Conservation (phyloP, 2,888 invertebrate species). For the Osedax frankpressi region DNA sequence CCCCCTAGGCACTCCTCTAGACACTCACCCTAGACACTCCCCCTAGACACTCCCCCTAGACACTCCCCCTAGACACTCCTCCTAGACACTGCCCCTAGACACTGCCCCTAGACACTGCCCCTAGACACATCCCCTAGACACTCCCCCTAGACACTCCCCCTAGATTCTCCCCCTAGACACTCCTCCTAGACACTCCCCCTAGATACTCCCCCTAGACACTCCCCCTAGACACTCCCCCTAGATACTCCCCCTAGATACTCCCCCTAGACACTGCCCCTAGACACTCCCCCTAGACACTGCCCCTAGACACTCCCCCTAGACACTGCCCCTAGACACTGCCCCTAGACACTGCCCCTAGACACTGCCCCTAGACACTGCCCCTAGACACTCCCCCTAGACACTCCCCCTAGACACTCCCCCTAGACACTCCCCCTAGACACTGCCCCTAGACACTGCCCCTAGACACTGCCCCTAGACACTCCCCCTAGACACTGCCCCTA, state of each 20-base stretch:
- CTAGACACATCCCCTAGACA: no score
- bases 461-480: background rate
- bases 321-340: background rate
- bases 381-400: no score
- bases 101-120: background rate
- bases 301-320: background rate
- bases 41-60: no score
- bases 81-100: background rate
- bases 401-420: background rate
- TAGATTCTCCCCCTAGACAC: background rate
- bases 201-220: background rate
- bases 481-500: no score
- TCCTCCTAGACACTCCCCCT: background rate
- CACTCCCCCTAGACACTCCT: background rate
- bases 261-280: no score
- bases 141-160: no score
- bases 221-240: background rate
- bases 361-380: no score
- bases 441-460: background rate
- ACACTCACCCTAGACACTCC: no score
- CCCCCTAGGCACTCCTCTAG: no score
- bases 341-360: background rate
- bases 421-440: background rate
- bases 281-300: background rate
- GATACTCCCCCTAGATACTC: no score